Percentiles rank a stretch among this genome's conserved stretches.
Evolutionary conservation across 2,113 vertebrate species (phyloP).

Genomic region (Chroicocephalus ridibundus): DNA sequence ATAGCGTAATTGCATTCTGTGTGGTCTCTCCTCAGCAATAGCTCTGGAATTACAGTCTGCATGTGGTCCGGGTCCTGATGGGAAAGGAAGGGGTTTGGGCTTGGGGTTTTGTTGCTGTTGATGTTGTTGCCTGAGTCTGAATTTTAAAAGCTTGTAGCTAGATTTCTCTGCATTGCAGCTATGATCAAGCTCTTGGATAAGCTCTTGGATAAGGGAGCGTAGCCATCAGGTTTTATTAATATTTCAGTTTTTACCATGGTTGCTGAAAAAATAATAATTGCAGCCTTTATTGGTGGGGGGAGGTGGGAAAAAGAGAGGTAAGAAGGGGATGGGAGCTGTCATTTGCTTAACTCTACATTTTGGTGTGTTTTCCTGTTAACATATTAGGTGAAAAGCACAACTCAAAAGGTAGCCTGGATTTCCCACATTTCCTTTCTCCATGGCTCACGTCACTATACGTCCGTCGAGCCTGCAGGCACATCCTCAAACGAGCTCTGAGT

Average conservation of each 20-base stretch:
- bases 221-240: neutral
- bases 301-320: neutral
- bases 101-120: neutral
- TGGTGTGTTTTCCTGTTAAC: neutral
- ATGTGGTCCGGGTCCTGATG: neutral
- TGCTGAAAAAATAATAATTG: neutral
- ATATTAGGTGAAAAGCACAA: neutral
- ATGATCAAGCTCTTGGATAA: neutral
- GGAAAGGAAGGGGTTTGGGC: neutral
- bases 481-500: neutral
- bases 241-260: neutral
- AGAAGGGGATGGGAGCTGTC: neutral
- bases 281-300: neutral
- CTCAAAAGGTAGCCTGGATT: neutral
- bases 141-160: neutral
- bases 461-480: neutral
- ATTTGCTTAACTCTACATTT: neutral
- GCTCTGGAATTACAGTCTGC: neutral
- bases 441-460: neutral
- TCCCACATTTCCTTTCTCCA: neutral
- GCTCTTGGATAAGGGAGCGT: neutral
- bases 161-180: neutral
- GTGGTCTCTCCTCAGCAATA: neutral
- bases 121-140: neutral
- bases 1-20: slow-evolving; percentile 14